Percentiles rank a stretch among this genome's conserved stretches.
Evolutionary conservation across 2,797 vertebrate species (phyloP).

Genomic region (Enteromius thamalakanensis): DNA sequence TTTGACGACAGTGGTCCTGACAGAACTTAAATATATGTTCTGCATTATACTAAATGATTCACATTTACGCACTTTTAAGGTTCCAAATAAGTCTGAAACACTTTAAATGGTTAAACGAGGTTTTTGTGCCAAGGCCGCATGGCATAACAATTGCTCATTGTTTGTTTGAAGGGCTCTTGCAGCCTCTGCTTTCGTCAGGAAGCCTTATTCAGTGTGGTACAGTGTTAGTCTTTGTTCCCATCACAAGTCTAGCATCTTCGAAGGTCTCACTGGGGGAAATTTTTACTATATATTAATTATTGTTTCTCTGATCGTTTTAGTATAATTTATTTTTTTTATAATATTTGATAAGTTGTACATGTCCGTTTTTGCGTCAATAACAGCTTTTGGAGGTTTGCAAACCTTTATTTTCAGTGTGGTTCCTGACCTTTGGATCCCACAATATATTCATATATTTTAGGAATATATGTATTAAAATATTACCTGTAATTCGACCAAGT

Average conservation of each 20-base stretch:
- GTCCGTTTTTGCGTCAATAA: neutral
- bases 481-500: slow-evolving; percentile 93
- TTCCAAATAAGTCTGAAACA: neutral
- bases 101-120: neutral
- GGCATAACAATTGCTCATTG: slow-evolving; percentile 50
- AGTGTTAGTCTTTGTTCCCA: slow-evolving; percentile 19
- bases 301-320: neutral
- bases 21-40: neutral
- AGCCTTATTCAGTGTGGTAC: slow-evolving; percentile 49
- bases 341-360: neutral
- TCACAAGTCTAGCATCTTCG: slow-evolving; percentile 11
- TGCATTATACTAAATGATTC: neutral
- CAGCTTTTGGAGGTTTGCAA: neutral
- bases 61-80: neutral
- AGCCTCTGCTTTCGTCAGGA: slow-evolving; percentile 41
- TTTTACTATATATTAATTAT: neutral
- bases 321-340: neutral
- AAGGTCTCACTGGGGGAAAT: neutral
- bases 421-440: neutral
- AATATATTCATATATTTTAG: neutral
- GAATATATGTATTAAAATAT: neutral
- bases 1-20: neutral
- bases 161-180: slow-evolving; percentile 40
- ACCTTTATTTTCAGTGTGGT: neutral
- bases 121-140: neutral